These are phyloP conservation scores for Pyrochroa serraticornis DNA, from an alignment of 2,888 invertebrate genomes.

Conservation along the genomic window DNA sequence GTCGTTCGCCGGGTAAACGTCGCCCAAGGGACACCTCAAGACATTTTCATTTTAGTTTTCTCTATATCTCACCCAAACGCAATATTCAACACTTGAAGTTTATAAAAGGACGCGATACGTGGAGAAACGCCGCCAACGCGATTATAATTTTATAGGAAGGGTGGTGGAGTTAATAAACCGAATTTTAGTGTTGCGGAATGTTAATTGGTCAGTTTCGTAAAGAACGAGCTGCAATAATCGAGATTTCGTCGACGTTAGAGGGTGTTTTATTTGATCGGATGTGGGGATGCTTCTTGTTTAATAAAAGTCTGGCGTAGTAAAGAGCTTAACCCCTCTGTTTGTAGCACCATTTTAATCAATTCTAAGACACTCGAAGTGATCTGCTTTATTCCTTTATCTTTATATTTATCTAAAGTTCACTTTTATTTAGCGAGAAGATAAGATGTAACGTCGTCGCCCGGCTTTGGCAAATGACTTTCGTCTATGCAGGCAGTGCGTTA, in stretches of 20 bases:
- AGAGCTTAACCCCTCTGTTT: constrained; percentile 53
- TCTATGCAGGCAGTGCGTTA: constrained; percentile 46
- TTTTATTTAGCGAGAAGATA: constrained; percentile 56
- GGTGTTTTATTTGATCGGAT: too few species aligned
- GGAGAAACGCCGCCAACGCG: background rate
- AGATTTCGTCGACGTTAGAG: too few species aligned
- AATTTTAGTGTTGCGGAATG: too few species aligned
- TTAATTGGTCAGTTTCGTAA: too few species aligned
- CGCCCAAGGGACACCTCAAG: constrained; percentile 55
- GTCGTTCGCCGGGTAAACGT: constrained; percentile 56
- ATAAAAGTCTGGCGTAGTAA: constrained; percentile 47
- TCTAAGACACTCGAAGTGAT: constrained; percentile 55
- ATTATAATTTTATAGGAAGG: constrained; percentile 6
- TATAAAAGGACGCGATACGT: constrained; percentile 28
- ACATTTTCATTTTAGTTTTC: constrained; percentile 58
- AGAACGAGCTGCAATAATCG: too few species aligned
- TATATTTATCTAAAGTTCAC: constrained; percentile 57
- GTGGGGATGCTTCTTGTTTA: constrained; percentile 38
- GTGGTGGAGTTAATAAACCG: too few species aligned
- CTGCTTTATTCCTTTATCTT: constrained; percentile 54
- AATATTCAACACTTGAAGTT: constrained; percentile 42
- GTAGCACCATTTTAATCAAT: constrained; percentile 58
- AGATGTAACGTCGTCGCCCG: constrained; percentile 46
- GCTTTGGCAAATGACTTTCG: constrained; percentile 50
- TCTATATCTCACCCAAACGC: constrained; percentile 45